Conservation (phyloP, 2,888 invertebrate genomes). For the Anoncus sp. region DNA sequence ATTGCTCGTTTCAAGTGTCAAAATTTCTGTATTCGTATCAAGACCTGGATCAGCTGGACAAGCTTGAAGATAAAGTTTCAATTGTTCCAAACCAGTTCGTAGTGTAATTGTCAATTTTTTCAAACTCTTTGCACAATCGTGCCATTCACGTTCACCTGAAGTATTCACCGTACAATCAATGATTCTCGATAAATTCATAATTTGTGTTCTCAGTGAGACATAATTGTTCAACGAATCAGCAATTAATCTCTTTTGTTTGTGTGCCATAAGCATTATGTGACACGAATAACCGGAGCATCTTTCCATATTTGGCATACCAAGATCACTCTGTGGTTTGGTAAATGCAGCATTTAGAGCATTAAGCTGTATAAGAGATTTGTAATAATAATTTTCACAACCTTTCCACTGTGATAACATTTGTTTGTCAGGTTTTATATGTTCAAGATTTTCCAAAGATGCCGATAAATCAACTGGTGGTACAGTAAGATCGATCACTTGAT, state of each 20-base stretch:
- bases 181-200: constrained; percentile 72
- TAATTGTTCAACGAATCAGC: constrained; percentile 83
- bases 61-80: constrained; percentile 87
- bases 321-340: constrained; percentile 89
- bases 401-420: constrained; percentile 87
- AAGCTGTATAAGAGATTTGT: constrained; percentile 88
- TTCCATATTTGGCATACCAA: constrained; percentile 92
- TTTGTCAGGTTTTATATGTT: constrained; percentile 82
- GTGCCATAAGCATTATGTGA: constrained; percentile 89
- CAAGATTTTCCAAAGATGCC: constrained; percentile 85
- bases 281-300: constrained; percentile 93
- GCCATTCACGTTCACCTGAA: constrained; percentile 81
- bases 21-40: constrained; percentile 69
- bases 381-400: constrained; percentile 90
- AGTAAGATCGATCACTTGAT: constrained; percentile 86
- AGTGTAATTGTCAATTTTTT: constrained; percentile 84
- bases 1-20: constrained; percentile 68
- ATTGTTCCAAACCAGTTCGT: constrained; percentile 87
- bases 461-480: constrained; percentile 89
- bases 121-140: constrained; percentile 82
- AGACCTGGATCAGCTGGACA: constrained; percentile 83
- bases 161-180: constrained; percentile 79
- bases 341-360: constrained; percentile 87
- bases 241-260: constrained; percentile 87
- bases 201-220: constrained; percentile 69